Percentiles rank a stretch among this genome's conserved stretches.
Evolutionary conservation across 1,140 invertebrate genomes (phyloP).

Genomic region (Anastatus disparis): DNA sequence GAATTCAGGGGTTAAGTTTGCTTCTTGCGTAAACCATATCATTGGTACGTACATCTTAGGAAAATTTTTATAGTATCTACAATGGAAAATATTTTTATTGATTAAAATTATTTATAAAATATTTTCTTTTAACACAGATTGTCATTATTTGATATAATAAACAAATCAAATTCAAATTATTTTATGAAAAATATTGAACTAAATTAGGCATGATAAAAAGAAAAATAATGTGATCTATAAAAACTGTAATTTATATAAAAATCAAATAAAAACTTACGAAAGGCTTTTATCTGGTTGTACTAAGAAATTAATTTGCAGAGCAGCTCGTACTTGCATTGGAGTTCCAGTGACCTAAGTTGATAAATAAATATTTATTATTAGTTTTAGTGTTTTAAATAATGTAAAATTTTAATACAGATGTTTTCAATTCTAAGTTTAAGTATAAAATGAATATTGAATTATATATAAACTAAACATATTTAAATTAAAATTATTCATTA

Average conservation of each 20-base stretch:
- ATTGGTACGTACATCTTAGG: conserved; percentile 73
- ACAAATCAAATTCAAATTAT: neutral
- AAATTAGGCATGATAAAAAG: neutral
- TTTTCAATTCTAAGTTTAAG: neutral
- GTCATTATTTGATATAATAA: neutral
- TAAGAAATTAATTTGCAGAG: conserved; percentile 80
- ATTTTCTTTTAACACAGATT: neutral
- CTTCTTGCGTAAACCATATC: conserved; percentile 80
- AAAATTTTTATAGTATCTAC: conserved; percentile 69
- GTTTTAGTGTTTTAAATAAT: neutral
- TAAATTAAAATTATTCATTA: too few relatives aligned
- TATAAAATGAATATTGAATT: too few relatives aligned
- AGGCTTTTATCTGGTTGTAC: conserved; percentile 69
- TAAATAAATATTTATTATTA: neutral
- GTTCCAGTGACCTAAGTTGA: conserved; percentile 70
- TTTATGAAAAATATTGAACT: neutral
- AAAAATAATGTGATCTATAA: too few relatives aligned
- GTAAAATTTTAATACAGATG: conserved; percentile 17
- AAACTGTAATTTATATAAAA: too few relatives aligned
- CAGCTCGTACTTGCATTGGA: conserved; percentile 74
- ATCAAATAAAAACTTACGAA: conserved; percentile 63
- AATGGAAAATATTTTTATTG: conserved; percentile 43
- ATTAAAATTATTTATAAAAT: neutral
- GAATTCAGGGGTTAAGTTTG: conserved; percentile 70
- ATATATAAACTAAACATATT: too few relatives aligned